These are phyloP conservation scores for Nanger granti DNA, from an alignment of 2,113 vertebrate species.

Conservation along the genomic window DNA sequence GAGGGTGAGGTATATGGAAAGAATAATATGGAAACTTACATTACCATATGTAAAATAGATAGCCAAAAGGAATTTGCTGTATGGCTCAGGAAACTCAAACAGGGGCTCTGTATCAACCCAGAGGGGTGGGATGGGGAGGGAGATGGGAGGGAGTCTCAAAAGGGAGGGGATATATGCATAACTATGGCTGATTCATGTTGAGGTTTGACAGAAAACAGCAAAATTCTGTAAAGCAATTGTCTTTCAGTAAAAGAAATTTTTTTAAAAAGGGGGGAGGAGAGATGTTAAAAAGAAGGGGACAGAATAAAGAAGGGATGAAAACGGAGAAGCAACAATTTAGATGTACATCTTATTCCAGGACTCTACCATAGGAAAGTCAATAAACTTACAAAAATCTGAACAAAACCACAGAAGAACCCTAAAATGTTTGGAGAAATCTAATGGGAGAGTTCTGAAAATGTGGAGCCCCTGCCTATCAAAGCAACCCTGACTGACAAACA, in stretches of 20 bases:
- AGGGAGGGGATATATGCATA: background rate
- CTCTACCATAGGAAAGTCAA: background rate
- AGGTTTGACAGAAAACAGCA: background rate
- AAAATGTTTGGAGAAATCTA: background rate
- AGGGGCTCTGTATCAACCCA: background rate
- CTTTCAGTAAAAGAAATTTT: background rate
- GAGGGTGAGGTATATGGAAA: background rate
- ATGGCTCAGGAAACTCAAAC: background rate
- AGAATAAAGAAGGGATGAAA: background rate
- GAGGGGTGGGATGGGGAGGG: background rate
- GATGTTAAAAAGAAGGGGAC: background rate
- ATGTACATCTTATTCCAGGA: background rate
- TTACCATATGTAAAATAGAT: background rate
- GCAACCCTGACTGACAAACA: background rate
- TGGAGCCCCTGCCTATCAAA: background rate
- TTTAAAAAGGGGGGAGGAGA: background rate
- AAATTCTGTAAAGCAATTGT: background rate
- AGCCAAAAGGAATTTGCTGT: background rate
- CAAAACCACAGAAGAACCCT: background rate
- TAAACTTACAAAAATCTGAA: background rate
- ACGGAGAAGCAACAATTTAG: background rate
- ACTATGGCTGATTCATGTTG: background rate
- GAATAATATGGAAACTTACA: background rate
- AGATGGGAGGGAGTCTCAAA: background rate
- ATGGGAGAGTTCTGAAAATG: background rate